phyloP scores from a whole-genome alignment of 37 sponge, comb jelly and placozoan genomes.

The Cliona cf. orientalis region DNA sequence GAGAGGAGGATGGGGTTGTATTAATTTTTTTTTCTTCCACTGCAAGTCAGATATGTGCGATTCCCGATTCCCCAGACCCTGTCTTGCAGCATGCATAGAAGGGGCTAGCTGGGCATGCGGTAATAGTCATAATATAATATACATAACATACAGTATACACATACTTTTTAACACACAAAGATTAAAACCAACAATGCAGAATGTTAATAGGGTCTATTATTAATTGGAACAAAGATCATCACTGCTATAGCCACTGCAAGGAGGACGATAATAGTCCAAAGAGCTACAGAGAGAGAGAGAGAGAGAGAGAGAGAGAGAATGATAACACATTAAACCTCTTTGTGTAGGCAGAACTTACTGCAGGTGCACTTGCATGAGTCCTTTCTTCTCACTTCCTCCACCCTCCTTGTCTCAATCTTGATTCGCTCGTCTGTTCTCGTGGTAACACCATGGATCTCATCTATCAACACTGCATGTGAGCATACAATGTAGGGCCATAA shows the following conservation, averaged over 20 bases:
- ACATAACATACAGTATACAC: too few species aligned
- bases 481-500: not conserved
- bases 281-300: slow-evolving; percentile 9
- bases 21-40: too few species aligned
- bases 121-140: too few species aligned
- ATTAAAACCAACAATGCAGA: too few species aligned
- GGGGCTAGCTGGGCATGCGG: too few species aligned
- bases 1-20: too few species aligned
- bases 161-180: too few species aligned
- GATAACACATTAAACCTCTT: not conserved
- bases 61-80: too few species aligned
- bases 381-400: slow-evolving; percentile 44
- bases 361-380: slow-evolving; percentile 54
- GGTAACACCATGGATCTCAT: slow-evolving; percentile 50
- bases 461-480: slow-evolving; percentile 43
- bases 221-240: slow-evolving; percentile 20
- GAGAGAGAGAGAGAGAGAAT: slow-evolving; percentile 25
- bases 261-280: slow-evolving; percentile 9
- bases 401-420: slow-evolving; percentile 38
- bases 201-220: too few species aligned
- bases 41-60: too few species aligned
- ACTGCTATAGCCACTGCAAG: slow-evolving; percentile 32
- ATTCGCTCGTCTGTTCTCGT: slow-evolving; percentile 28
- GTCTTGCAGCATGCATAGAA: too few species aligned
- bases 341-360: slow-evolving; percentile 28